Base-by-base conservation (phyloP, 2,113 vertebrate genomes). In the Melospiza georgiana region DNA sequence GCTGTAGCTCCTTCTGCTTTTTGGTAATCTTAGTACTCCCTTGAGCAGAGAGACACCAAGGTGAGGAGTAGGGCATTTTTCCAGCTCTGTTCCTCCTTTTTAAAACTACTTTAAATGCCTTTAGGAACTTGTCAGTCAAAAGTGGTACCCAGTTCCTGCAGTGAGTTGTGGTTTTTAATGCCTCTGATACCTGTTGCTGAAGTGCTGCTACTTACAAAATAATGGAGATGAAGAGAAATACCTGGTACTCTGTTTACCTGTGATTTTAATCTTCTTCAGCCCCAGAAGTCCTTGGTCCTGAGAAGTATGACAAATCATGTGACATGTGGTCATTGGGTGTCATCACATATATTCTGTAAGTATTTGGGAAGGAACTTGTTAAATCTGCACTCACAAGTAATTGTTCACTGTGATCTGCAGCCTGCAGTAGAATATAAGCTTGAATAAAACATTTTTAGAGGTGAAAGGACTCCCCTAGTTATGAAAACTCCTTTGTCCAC, bases 261-360 rank as follows among this genome's bases (percentile, higher is more conserved):
- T 93, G 75, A 4, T 65, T 83, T 94, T 81, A 41, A 67, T 89
- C 27, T 88, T 94, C 66, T 94, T 91, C 96, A 99, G 99, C 99
- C 82, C 99, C 99, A 31, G 99, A 99, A 97, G 99, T 99, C 87
- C 98, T 99, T 77, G 99, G 99, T 82, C 99, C 99, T 49, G 99
- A 99, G 97, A 99, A 99, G 89, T 99, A 99, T 51, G 99, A 99
- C 98, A 99, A 99, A 91, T 99, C 99, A 4, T 99, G 99, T 95
- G 99, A 99, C 97, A 99, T 99, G 99, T 99, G 99, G 99, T 99
- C 99, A 5, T 97, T 99, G 97, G 99, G 99, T 4, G 99, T 99
- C 96, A 99, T 99, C 97, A 99, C 99, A 97, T 99, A 99, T 76
- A 99, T 99, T 91, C 98, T 99, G 99, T 99, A 96, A 99, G 99